Percentiles rank a stretch among this genome's conserved stretches.
These are phyloP conservation scores for Meganola albula DNA, from an alignment of 2,888 invertebrate species.

Conservation along the genomic window DNA sequence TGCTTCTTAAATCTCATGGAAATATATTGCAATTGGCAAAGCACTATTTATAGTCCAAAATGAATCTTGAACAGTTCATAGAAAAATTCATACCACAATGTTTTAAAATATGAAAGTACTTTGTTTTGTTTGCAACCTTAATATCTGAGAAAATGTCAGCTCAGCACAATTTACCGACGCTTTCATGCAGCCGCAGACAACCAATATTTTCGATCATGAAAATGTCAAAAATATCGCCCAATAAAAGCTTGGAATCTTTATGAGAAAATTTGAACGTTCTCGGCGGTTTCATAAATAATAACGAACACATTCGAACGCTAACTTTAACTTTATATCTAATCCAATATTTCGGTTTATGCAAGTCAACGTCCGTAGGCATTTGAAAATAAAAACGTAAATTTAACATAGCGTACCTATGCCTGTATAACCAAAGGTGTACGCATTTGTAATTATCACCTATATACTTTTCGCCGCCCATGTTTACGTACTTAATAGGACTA, in stretches of 20 bases:
- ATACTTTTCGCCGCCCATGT: too few relatives aligned
- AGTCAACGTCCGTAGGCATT: constrained; percentile 15
- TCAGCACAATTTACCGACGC: constrained; percentile 19
- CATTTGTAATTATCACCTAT: too few relatives aligned
- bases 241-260: constrained; percentile 27
- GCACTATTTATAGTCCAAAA: too few relatives aligned
- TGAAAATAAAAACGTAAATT: constrained; percentile 35
- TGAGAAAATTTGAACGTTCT: constrained; percentile 20
- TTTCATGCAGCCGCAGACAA: constrained; percentile 11
- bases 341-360: too few relatives aligned
- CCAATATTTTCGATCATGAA: constrained; percentile 24
- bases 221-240: constrained; percentile 21
- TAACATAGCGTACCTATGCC: constrained; percentile 19
- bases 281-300: constrained; percentile 14
- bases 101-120: constrained; percentile 9
- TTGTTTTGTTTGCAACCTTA: constrained; percentile 18
- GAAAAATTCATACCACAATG: too few relatives aligned
- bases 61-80: too few relatives aligned
- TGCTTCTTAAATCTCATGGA: too few relatives aligned
- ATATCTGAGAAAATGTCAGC: constrained; percentile 19
- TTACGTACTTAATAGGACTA: too few relatives aligned
- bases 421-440: too few relatives aligned
- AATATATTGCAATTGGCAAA: too few relatives aligned
- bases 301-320: constrained; percentile 10
- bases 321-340: too few relatives aligned